These are phyloP conservation scores for Leptocoma aspasia DNA, from an alignment of 2,113 vertebrate species.

Conservation along the genomic window DNA sequence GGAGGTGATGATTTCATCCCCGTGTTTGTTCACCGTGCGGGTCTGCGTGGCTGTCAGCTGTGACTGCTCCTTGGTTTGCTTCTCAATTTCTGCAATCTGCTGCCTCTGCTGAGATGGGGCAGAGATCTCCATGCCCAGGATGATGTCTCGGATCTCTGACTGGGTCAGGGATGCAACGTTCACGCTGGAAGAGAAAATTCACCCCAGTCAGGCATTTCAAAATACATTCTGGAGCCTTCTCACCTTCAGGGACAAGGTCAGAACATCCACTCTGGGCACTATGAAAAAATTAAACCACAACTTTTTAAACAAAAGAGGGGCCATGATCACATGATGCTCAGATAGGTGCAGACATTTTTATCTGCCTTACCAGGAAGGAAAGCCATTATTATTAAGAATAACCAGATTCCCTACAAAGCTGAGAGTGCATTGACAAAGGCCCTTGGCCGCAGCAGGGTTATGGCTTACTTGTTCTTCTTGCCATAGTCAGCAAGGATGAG, in stretches of 20 bases:
- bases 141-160: constrained; percentile 98
- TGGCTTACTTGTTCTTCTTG: constrained; percentile 98
- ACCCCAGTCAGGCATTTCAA: neutral
- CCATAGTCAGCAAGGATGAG: constrained; percentile 97
- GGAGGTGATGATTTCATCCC: constrained; percentile 98
- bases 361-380: neutral
- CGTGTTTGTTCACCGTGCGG: constrained; percentile 97
- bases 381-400: neutral
- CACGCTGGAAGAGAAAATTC: constrained; percentile 77
- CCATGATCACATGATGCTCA: neutral
- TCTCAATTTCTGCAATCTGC: constrained; percentile 98
- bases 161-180: constrained; percentile 97
- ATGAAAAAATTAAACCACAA: neutral
- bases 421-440: neutral
- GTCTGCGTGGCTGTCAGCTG: constrained; percentile 98
- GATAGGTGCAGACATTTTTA: neutral
- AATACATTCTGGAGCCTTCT: neutral
- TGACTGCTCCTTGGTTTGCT: constrained; percentile 98
- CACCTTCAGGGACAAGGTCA: neutral
- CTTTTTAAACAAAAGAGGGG: neutral
- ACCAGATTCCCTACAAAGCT: neutral
- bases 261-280: neutral
- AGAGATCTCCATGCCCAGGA: constrained; percentile 99
- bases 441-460: neutral
- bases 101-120: constrained; percentile 98